Conservation (phyloP, 23 tunicate species). For the Halocynthia aurantium region DNA sequence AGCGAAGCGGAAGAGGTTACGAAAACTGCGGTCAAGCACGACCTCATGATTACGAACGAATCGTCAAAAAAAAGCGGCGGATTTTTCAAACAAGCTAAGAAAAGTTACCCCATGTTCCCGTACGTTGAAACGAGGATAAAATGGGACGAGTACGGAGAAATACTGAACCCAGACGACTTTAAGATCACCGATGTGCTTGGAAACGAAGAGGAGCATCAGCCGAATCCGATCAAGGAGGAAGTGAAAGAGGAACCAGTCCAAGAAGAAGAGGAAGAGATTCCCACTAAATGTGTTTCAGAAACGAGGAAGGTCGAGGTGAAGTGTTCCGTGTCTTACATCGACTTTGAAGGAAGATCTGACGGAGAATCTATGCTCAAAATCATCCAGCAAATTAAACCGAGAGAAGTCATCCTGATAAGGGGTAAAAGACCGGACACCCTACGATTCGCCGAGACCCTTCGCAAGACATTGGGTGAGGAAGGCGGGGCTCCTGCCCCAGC, state of each 20-base stretch:
- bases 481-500: conserved; percentile 1
- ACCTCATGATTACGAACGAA: conserved; percentile 3
- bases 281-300: conserved; percentile 84
- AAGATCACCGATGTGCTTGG: conserved; percentile 32
- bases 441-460: conserved; percentile 41
- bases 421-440: conserved; percentile 39
- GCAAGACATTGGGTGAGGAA: conserved; percentile 14
- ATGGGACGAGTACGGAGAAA: conserved; percentile 99
- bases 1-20: conserved; percentile 59
- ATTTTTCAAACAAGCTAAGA: conserved; percentile 88
- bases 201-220: conserved; percentile 43
- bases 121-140: conserved; percentile 60
- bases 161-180: conserved; percentile 84
- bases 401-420: conserved; percentile 76
- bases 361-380: conserved; percentile 93
- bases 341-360: conserved; percentile 92
- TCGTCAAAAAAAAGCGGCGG: conserved; percentile 54
- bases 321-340: conserved; percentile 85
- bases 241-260: conserved; percentile 6
- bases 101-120: conserved; percentile 76
- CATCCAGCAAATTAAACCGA: conserved; percentile 77
- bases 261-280: conserved; percentile 43
- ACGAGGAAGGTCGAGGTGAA: conserved; percentile 40
- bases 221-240: conserved; percentile 14
- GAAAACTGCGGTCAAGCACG: conserved; percentile 54